Evolutionary conservation across 2,888 invertebrate species (phyloP), one percentile per base, ranked within the genome.

Genomic region (Drosophila fungiperda): DNA sequence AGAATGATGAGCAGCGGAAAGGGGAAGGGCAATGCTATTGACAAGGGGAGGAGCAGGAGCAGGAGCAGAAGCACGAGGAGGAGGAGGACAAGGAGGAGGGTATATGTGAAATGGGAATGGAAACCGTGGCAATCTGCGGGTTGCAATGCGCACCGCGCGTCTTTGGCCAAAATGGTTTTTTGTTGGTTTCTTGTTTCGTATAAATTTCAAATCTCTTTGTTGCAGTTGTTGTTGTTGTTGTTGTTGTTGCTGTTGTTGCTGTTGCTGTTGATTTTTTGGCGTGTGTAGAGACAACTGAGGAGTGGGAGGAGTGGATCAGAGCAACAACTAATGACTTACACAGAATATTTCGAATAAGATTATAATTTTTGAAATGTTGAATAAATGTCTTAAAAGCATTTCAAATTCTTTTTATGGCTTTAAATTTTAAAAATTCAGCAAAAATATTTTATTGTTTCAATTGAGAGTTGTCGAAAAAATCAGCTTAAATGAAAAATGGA

Each of bases 91-190:
- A n/a, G 42, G 26, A 45, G 32, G 53, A 54, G 35, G 35, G 11
- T 49, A 12, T 33, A 40, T 32, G 11, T 32, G 36, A 38, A 40
- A 49, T 60, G 45, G 38, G 60, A 45, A 40, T 49, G 66, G 38
- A 55, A 52, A 62, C 64, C 57, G 65, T 66, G 45, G 64, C 68
- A 76, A 72, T 77, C 79, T 79, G 81, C 73, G 79, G 79, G 73
- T 77, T 79, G 80, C 79, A 79, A 57, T 61, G 50, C 81, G 73
- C 65, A 79, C 77, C 79, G 77, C 81, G 80, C 70, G 9, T 69
- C 80, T 80, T 66, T 79, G 80, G 77, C 73, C 81, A 80, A 80
- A 79, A 79, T 79, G 79, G 77, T 80, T 80, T 73, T 69, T 45
- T 58, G 52, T 54, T 68, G 26, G 40, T 58, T 36, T 66, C 45